Base-by-base conservation (phyloP, 2,113 vertebrate species). In the Aspidoscelis tigris region DNA sequence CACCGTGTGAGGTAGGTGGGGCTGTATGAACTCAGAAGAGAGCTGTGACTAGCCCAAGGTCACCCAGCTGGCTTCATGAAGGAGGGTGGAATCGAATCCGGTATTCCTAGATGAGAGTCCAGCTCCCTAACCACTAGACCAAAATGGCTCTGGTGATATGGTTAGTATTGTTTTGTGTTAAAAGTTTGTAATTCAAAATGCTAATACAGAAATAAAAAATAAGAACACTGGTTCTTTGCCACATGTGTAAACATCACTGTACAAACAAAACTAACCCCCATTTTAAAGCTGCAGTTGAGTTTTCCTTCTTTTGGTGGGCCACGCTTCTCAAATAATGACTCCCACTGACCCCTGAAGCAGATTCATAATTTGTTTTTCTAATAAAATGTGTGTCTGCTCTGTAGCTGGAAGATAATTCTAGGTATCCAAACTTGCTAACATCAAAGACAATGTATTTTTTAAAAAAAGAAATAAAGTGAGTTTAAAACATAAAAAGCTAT, bases 271-370 rank as follows among this genome's bases (percentile, higher is more conserved):
- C 58, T 61, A 61, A 61, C 18, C 18, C 14, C 18, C 58, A 61
- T 61, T 61, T 61, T 73, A 89, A 94, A 88, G 75, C 83, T 88
- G 79, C 68, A 72, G 91, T 93, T 89, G 18, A 61, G 71, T 88
- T 21, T 21, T 68, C 83, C 90, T 85, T 64, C 66, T 91, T 26
- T 33, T 92, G 90, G 78, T 87, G 86, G 61, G 66, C 61, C 87
- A 83, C 14, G 86, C 84, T 81, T 92, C 83, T 93, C 90, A 90
- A 90, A 80, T 80, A 18, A 61, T 61, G 58, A 61, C 76, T 89
- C 75, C 80, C 78, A 88, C 87, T 92, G 89, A 94, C 92, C 88
- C 87, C 85, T 87, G 76, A 69, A 94, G 88, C 89, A 93, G 90
- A 93, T 88, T 69, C 44, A 87, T n/a, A 93, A 68, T 70, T 58